These are phyloP conservation scores for Corydoras maculifer DNA, from an alignment of 2,113 vertebrate species.

Conservation along the genomic window DNA sequence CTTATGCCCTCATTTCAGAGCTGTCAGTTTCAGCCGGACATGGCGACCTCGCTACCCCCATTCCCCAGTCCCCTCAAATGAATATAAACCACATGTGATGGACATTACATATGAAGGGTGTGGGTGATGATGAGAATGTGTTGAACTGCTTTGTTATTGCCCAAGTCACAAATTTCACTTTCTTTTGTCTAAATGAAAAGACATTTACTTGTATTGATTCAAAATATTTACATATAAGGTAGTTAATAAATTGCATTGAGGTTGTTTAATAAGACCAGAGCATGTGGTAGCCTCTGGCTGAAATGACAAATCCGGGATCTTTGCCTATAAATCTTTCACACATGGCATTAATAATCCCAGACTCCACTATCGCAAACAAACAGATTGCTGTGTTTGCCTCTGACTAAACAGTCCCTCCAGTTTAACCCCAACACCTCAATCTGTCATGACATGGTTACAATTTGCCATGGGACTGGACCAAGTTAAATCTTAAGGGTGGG, in stretches of 20 bases:
- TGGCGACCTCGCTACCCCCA: slow-evolving; percentile 61
- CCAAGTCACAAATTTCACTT: no score
- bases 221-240: not conserved
- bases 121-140: slow-evolving; percentile 5
- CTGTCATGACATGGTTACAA: slow-evolving; percentile 61
- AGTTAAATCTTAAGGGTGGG: not conserved
- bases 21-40: slow-evolving; percentile 67
- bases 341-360: slow-evolving; percentile 57
- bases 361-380: slow-evolving; percentile 48
- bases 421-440: slow-evolving; percentile 53
- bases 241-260: not conserved
- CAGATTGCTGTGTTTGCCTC: slow-evolving; percentile 45
- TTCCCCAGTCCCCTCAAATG: slow-evolving; percentile 45
- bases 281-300: slow-evolving; percentile 48
- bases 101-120: slow-evolving; percentile 40
- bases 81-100: slow-evolving; percentile 61
- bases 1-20: slow-evolving; percentile 69
- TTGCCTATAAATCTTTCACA: slow-evolving; percentile 56
- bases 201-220: no score
- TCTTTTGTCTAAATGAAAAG: no score
- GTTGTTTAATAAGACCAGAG: slow-evolving; percentile 29
- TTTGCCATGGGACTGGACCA: slow-evolving; percentile 45
- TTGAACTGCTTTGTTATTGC: no score
- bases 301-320: slow-evolving; percentile 57
- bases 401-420: slow-evolving; percentile 43